Conservation (phyloP, 2,113 vertebrate species). For the Xiphophorus hellerii region DNA sequence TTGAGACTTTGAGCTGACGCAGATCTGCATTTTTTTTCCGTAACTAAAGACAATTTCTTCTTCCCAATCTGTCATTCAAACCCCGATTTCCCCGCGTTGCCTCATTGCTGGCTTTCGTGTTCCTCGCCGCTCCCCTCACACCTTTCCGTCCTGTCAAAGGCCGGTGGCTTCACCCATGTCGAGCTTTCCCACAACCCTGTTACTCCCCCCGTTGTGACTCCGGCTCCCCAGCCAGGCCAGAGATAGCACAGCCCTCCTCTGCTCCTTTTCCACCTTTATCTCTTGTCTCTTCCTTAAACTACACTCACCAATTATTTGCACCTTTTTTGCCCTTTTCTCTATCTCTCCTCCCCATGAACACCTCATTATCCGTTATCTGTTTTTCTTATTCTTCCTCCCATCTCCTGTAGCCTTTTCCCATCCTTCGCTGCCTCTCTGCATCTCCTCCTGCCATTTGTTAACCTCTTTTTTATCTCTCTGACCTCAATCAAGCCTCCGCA, state of each 20-base stretch:
- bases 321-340: conserved; percentile 40
- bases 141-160: conserved; percentile 29
- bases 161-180: conserved; percentile 31
- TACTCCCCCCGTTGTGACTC: conserved; percentile 9
- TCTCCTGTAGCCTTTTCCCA: conserved; percentile 54
- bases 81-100: conserved; percentile 10
- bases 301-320: conserved; percentile 40
- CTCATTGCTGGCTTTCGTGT: background rate
- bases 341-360: conserved; percentile 44
- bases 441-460: conserved; percentile 36
- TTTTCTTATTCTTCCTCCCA: conserved; percentile 53
- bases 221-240: conserved; percentile 20
- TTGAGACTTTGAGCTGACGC: background rate
- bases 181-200: conserved; percentile 25
- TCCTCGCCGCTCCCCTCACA: background rate
- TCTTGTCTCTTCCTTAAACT: conserved; percentile 43
- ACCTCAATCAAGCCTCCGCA: conserved; percentile 36
- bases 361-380: conserved; percentile 70
- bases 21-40: background rate
- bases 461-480: conserved; percentile 35
- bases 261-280: conserved; percentile 54
- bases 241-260: conserved; percentile 19
- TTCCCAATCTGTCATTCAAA: background rate
- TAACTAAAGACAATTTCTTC: background rate
- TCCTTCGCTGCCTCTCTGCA: conserved; percentile 39